phyloP scores from a whole-genome alignment of 1,140 invertebrate genomes.

The Phthorimaea operculella region DNA sequence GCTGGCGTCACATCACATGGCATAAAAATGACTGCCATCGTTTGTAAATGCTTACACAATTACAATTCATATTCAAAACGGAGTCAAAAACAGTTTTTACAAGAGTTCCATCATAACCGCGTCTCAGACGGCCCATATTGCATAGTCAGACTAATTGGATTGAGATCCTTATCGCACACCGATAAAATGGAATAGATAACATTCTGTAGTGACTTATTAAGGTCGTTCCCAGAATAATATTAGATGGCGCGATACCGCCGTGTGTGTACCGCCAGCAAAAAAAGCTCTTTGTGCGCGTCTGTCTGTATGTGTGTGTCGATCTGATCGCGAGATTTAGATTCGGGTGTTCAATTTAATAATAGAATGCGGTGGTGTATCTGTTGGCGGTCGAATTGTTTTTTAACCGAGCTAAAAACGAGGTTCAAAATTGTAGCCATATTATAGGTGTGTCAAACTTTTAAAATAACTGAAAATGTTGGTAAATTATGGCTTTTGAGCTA shows the following conservation, averaged over 20 bases:
- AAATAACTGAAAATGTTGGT: too few species aligned
- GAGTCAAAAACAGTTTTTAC: background rate
- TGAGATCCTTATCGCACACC: slow-evolving; percentile 60
- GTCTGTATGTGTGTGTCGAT: background rate
- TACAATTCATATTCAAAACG: background rate
- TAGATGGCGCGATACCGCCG: slow-evolving; percentile 64
- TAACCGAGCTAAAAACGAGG: too few species aligned
- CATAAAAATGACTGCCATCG: too few species aligned
- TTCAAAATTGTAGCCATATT: too few species aligned
- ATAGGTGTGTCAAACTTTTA: too few species aligned
- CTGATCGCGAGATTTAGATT: too few species aligned
- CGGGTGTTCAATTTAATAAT: too few species aligned
- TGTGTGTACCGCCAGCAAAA: slow-evolving; percentile 49
- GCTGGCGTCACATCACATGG: too few species aligned
- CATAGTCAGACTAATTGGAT: slow-evolving; percentile 68
- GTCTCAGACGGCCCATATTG: slow-evolving; percentile 59
- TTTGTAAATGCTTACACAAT: too few species aligned
- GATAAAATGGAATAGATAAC: slow-evolving; percentile 70
- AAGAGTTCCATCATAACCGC: slow-evolving; percentile 47
- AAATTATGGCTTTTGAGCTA: too few species aligned
- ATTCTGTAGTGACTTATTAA: slow-evolving; percentile 71
- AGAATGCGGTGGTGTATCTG: too few species aligned
- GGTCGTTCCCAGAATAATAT: slow-evolving; percentile 70
- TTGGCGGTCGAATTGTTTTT: too few species aligned
- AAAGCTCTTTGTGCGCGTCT: slow-evolving; percentile 6